Evolutionary conservation across 2,113 vertebrate genomes (phyloP).

Genomic region (Onychostoma macrolepis): DNA sequence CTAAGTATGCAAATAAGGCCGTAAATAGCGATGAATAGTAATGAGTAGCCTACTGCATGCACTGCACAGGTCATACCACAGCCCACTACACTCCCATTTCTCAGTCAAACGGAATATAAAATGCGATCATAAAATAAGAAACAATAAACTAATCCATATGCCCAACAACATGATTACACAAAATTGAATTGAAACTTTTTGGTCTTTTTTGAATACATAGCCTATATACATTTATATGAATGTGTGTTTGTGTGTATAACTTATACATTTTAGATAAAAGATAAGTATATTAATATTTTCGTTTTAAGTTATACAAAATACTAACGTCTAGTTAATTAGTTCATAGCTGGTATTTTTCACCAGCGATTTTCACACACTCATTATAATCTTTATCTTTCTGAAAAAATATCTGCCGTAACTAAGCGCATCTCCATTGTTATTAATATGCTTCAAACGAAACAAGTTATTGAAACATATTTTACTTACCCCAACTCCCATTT

Average conservation of each 20-base stretch:
- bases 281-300: no score
- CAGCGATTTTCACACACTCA: background rate
- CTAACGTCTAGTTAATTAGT: background rate
- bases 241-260: no score
- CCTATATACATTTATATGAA: no score
- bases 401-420: background rate
- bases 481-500: conserved; percentile 57
- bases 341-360: background rate
- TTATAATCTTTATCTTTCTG: background rate
- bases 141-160: background rate
- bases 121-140: background rate
- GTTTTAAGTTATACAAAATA: no score
- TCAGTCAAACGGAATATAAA: background rate
- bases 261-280: no score
- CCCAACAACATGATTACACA: background rate
- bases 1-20: background rate
- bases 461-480: background rate
- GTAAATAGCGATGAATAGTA: background rate
- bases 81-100: background rate
- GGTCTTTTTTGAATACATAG: no score
- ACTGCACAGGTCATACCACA: background rate
- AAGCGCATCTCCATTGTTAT: background rate
- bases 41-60: background rate
- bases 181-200: background rate
- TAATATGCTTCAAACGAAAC: background rate